These are phyloP conservation scores for Ardeotis arabs DNA, from an alignment of 2,113 vertebrate species.

Conservation along the genomic window DNA sequence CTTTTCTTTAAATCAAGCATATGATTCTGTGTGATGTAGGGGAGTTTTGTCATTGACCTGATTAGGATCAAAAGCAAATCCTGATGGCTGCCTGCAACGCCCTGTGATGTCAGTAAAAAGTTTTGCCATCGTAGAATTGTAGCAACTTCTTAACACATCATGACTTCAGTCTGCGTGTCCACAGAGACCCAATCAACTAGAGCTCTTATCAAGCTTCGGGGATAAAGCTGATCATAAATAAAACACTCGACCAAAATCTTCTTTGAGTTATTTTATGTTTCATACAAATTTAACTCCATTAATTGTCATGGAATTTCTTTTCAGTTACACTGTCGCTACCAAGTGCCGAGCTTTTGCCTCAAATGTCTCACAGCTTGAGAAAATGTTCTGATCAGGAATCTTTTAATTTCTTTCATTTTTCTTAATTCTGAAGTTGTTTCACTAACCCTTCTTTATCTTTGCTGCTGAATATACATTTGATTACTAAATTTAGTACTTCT, in stretches of 20 bases:
- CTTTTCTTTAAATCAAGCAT: not conserved
- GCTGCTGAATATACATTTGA: constrained; percentile 49
- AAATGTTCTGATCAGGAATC: not conserved
- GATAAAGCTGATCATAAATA: not conserved
- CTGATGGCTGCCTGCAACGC: not conserved
- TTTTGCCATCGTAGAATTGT: not conserved
- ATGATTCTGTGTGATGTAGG: not conserved
- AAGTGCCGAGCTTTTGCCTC: not conserved
- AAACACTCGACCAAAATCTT: not conserved
- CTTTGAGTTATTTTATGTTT: not conserved
- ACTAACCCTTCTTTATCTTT: constrained; percentile 32
- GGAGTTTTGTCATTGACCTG: not conserved
- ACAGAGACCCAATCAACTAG: not conserved
- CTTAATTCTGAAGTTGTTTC: not conserved
- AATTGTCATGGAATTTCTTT: not conserved
- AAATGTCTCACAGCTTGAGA: not conserved
- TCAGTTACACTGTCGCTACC: not conserved
- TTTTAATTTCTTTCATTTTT: constrained; percentile 2
- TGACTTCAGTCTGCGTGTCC: not conserved
- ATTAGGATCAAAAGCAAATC: not conserved
- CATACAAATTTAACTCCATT: not conserved
- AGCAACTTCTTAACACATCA: not conserved
- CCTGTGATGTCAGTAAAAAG: not conserved
- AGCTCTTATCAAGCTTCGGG: not conserved
- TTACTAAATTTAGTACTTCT: constrained; percentile 57